These are phyloP conservation scores for Eueides isabella DNA, from an alignment of 1,140 invertebrate genomes.

Conservation along the genomic window DNA sequence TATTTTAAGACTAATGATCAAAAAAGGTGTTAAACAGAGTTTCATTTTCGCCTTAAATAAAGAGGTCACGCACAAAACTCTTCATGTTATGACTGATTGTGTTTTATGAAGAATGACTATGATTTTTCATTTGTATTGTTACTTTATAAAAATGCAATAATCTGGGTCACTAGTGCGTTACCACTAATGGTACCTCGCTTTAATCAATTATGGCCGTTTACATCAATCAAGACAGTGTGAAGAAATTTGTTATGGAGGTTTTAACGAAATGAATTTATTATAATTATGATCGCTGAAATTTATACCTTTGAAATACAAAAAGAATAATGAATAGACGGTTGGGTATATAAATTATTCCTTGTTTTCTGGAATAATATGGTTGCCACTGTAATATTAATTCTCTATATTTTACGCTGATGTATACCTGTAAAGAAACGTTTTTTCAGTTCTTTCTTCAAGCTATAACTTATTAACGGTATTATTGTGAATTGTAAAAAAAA, in stretches of 20 bases:
- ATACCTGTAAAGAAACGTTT: not conserved
- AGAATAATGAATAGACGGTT: not conserved
- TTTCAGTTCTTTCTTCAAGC: not conserved
- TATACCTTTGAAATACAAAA: slow-evolving; percentile 5
- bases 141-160: slow-evolving; percentile 27
- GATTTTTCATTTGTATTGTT: slow-evolving; percentile 32
- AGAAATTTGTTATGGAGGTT: slow-evolving; percentile 15
- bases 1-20: not conserved
- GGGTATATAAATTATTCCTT: not conserved
- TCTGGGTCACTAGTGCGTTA: slow-evolving; percentile 25
- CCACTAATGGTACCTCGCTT: slow-evolving; percentile 31
- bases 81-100: slow-evolving; percentile 22
- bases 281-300: not conserved
- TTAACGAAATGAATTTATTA: not conserved
- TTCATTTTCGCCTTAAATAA: not conserved
- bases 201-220: slow-evolving; percentile 30
- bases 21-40: not conserved
- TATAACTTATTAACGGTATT: not conserved
- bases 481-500: not conserved
- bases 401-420: not conserved
- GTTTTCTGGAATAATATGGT: not conserved
- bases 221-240: slow-evolving; percentile 30
- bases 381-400: not conserved
- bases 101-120: slow-evolving; percentile 24
- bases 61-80: slow-evolving; percentile 25